These are phyloP conservation scores for Meta bourneti DNA, from an alignment of 2,888 invertebrate genomes.

Conservation along the genomic window DNA sequence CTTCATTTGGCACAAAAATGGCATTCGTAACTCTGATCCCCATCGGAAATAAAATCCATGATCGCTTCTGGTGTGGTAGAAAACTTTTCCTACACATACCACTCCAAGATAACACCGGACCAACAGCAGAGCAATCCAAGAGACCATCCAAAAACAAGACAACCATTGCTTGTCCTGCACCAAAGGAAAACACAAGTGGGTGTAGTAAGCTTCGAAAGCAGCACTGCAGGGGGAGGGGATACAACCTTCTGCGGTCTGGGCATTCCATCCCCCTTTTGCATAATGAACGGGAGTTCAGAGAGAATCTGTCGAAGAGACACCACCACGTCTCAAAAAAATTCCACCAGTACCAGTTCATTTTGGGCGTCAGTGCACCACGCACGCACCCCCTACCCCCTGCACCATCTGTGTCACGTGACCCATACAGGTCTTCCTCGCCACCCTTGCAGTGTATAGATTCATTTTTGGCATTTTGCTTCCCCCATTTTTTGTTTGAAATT, in stretches of 20 bases:
- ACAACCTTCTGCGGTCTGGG: neutral
- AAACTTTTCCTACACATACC: too few relatives aligned
- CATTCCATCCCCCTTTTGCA: neutral
- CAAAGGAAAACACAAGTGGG: neutral
- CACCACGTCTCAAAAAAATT: neutral
- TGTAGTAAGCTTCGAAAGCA: neutral
- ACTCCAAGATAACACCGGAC: too few relatives aligned
- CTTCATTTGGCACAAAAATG: too few relatives aligned
- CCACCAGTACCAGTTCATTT: neutral
- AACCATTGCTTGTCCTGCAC: neutral
- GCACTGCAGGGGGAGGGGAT: neutral
- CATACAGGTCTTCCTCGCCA: neutral
- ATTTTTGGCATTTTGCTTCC: neutral
- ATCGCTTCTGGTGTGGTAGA: too few relatives aligned
- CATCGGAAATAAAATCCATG: too few relatives aligned
- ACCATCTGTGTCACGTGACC: conserved; percentile 1
- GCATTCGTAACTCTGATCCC: too few relatives aligned
- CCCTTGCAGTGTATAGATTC: neutral
- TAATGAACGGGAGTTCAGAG: neutral
- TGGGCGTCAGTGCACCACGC: conserved; percentile 61
- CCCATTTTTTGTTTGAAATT: too few relatives aligned
- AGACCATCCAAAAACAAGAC: neutral
- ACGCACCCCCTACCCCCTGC: conserved; percentile 13
- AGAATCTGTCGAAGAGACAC: neutral
- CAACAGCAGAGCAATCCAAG: too few relatives aligned